Base-by-base conservation (phyloP, 2,888 invertebrate genomes). In the Drosophila meridionalis region DNA sequence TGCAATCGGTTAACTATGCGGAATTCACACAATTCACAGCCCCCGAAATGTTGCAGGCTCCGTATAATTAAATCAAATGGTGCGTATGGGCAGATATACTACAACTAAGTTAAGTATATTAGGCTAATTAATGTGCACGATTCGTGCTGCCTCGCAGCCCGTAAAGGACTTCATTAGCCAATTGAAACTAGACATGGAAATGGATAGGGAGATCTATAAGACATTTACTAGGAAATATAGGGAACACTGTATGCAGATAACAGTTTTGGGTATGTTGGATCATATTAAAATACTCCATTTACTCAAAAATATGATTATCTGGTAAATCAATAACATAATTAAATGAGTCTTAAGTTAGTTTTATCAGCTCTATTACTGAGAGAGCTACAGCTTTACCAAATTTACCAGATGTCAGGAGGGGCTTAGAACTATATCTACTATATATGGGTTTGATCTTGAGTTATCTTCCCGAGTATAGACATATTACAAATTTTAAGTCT, bases 1-100 rank as follows among this genome's bases (percentile, higher is more conserved):
- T 57, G 52, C 53, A 58, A 28, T 47, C 59, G 66, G n/a, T n/a
- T 42, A 60, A 66, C 56, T 36, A 56, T 45, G 60, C 36, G 56
- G 45, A 57, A 61, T 61, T 47, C 47, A 52, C 20, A 52, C 42
- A 36, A 42, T 52, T 47, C 43, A 34, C 58, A 55, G 47, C 36
- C 42, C 12, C n/a, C 28, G 28, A 36, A 36, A 59, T 48, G 36
- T 28, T 47, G 4, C n/a, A 2, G 12, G 8, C 38, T 4, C 8
- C 12, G 38, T 50, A 20, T 50, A 50, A 50, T 60, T 48, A n/a
- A 40, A 50, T 60, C 48, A 50, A 50, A 60, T 60, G 48, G 48
- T 9, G 34, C 20, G 58, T 40, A 14, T 34, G 26, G 5, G n/a
- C 30, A 42, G 34, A 45, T 26, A 34, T 26, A 30, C 30, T 9